Conservation (phyloP, 2,888 invertebrate genomes). For the Calliopum simillimum region DNA sequence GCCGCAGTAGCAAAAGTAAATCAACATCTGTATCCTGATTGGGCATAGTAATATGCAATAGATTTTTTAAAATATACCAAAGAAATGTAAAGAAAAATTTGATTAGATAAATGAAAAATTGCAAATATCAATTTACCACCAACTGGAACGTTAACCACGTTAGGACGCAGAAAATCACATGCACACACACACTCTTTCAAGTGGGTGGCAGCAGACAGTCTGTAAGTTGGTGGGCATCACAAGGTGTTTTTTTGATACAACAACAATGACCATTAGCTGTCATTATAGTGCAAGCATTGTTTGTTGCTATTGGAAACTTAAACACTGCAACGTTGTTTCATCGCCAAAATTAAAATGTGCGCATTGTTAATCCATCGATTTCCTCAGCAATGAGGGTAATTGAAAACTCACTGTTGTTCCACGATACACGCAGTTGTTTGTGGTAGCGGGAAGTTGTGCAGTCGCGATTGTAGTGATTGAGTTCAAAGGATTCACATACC, state of each 20-base stretch:
- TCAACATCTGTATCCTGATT: slow-evolving; percentile 45
- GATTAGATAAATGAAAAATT: slow-evolving; percentile 41
- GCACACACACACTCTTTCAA: slow-evolving; percentile 12
- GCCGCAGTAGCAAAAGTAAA: slow-evolving; percentile 50
- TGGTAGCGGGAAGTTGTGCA: slow-evolving; percentile 13
- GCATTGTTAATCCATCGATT: slow-evolving; percentile 23
- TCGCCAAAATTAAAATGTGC: slow-evolving; percentile 2
- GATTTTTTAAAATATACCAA: slow-evolving; percentile 24
- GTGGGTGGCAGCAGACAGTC: slow-evolving; percentile 10
- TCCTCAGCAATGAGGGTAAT: slow-evolving; percentile 7
- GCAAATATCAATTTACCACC: slow-evolving; percentile 60
- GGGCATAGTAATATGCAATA: slow-evolving; percentile 20
- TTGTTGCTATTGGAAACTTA: too few relatives aligned
- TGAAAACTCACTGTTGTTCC: slow-evolving; percentile 31
- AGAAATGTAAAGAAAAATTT: slow-evolving; percentile 48
- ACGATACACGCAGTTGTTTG: slow-evolving; percentile 10
- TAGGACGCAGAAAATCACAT: slow-evolving; percentile 27
- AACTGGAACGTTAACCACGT: slow-evolving; percentile 41
- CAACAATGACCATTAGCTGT: slow-evolving; percentile 27
- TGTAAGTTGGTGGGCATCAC: slow-evolving; percentile 24
- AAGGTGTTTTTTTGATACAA: slow-evolving; percentile 20
- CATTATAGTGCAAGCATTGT: neutral
- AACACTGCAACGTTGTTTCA: neutral
- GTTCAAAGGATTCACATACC: slow-evolving; percentile 18
- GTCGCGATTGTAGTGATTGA: slow-evolving; percentile 8